Base-by-base conservation (phyloP, 2,797 vertebrate species). In the Onychomys torridus region DNA sequence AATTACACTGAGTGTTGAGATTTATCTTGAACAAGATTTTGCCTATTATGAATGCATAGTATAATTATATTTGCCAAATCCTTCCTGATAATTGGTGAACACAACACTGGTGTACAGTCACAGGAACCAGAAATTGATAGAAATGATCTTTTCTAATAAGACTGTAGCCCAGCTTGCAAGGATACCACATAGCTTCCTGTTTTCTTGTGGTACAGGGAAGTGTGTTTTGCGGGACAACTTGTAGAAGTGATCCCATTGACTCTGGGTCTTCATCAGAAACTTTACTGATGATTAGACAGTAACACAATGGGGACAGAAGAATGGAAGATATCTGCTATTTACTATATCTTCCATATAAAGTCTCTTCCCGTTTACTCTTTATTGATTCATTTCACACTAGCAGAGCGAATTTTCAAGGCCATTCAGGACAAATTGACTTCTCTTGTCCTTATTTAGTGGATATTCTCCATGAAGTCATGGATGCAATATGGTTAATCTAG, bases 281-380 rank as follows among this genome's bases (percentile, higher is more conserved):
- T 96, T 92, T 92, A 55, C 84, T 0, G 0, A 27, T 17, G 17
- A 76, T 81, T 83, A 37, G 43, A 46, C 37, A 52, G 52, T 61
- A 95, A 85, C 52, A n/a, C 25, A 1, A 0, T 40, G 63, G 69
- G 93, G 67, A 1, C 71, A 27, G 16, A 77, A 65, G 21, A 21
- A 79, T 10, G 13, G 34, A 91, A 79, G 0, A 0, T 76, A 49
- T 78, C 76, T 93, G 37, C 46, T 95, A 46, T 98, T 98, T 96
- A 78, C 89, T 97, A 4, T 92, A 87, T 69, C 63, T 97, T 90
- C 78, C 75, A 89, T 49, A 94, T 57, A 88, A 92, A 86, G 76
- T 78, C 92, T 91, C 94, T 98, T 91, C 92, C 93, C 96, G 95
- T 94, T 94, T 98, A 94, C 49, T 55, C 97, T 98, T 97, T 96